phyloP scores from a whole-genome alignment of 2,888 invertebrate genomes.

The Aleiodes testaceus region DNA sequence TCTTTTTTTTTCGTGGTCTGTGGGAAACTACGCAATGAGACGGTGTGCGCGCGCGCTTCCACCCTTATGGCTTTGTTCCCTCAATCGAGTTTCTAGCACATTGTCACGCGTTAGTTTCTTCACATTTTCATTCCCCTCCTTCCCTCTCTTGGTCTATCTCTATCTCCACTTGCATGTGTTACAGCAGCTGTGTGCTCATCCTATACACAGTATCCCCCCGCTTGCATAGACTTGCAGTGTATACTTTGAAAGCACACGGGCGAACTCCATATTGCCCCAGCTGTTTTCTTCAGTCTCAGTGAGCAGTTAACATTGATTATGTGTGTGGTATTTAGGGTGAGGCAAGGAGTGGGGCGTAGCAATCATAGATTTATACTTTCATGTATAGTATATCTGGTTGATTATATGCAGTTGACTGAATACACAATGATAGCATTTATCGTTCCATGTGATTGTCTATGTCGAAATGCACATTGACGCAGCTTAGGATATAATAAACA shows the following conservation, averaged over 20 bases:
- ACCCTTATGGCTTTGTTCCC: conserved; percentile 40
- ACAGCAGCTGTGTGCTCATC: conserved; percentile 31
- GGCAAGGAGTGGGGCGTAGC: not conserved
- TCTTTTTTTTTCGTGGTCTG: conserved; percentile 7
- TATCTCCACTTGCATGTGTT: conserved; percentile 43
- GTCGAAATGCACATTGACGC: too few species aligned
- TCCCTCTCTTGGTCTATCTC: conserved; percentile 1
- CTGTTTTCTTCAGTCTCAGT: not conserved
- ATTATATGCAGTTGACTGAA: not conserved
- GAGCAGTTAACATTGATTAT: not conserved
- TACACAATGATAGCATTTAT: not conserved
- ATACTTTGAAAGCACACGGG: not conserved
- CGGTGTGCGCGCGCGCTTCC: conserved; percentile 46
- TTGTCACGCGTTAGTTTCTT: conserved; percentile 18
- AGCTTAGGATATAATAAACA: too few species aligned
- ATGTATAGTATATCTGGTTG: too few species aligned
- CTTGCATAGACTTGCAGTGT: not conserved
- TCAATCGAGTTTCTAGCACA: conserved; percentile 34
- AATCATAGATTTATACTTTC: too few species aligned
- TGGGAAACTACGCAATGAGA: conserved; percentile 33
- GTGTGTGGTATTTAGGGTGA: not conserved
- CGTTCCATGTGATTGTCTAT: not conserved
- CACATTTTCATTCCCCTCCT: conserved; percentile 19
- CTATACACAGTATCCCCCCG: conserved; percentile 9
- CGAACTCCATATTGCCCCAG: conserved; percentile 18